Base-by-base conservation (phyloP, 1,140 invertebrate genomes). In the Drosophila sucinea region DNA sequence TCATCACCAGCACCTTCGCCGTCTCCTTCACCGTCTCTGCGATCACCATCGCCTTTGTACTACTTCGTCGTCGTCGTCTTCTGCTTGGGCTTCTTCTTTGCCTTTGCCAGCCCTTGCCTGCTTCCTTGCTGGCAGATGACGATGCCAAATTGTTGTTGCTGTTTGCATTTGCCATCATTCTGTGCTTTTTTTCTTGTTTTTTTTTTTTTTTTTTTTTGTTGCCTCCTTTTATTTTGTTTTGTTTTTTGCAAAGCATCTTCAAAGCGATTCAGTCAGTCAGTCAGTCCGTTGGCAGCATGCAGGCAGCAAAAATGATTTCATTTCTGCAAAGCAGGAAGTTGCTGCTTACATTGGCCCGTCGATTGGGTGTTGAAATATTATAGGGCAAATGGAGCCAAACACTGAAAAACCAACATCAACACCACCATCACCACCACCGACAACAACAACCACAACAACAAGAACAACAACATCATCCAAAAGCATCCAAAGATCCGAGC, bases 281-380 rank as follows among this genome's bases (percentile, higher is more conserved):
- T 17, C 17, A 17, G 23, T 35, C 56, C 6, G 32, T 10, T 58
- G 54, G 10, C 17, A 23, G 17, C 11, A 55, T 41, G 61, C 60
- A 72, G 63, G 54, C 73, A 71, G 57, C 67, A 33, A 73, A 56
- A 66, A 71, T 63, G 70, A 65, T 75, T 75, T 32, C 56, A 60
- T 63, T 70, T 70, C 57, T 72, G 69, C 62, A 61, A 71, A 70
- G 77, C 83, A 87, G 83, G 83, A 86, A 86, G 83, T 87, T 33
- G 30, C 61, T 66, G 77, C 77, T 67, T 73, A 66, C 75, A 73
- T 78, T 78, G 79, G 79, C 55, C 79, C 76, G 66, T 79, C 68
- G 73, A 86, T 83, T 66, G 83, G 76, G 79, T 80, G 79, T 71
- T 89, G 84, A 86, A 87, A 87, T 87, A 63, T 70, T 68, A 85